Conservation (phyloP, 2,113 vertebrate species). For the Gobius niger region DNA sequence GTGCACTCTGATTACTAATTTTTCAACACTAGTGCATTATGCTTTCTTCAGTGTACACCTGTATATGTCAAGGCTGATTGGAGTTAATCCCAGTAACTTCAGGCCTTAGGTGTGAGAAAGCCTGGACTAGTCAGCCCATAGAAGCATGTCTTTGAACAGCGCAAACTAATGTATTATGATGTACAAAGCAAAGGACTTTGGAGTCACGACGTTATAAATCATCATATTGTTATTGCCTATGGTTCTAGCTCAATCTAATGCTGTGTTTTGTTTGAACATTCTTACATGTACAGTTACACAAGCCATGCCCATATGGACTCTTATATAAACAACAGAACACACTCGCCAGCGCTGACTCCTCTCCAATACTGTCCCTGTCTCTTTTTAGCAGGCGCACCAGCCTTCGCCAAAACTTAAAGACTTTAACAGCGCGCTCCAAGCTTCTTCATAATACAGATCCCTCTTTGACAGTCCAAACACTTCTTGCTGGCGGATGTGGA, state of each 20-base stretch:
- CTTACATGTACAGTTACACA: constrained; percentile 22
- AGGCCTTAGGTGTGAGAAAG: neutral
- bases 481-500: constrained; percentile 46
- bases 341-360: neutral
- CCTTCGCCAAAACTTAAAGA: constrained; percentile 40
- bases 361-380: constrained; percentile 7
- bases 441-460: constrained; percentile 16
- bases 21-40: too few species aligned
- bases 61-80: neutral
- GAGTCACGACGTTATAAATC: neutral
- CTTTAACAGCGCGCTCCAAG: constrained; percentile 44
- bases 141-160: neutral
- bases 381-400: constrained; percentile 34
- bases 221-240: neutral
- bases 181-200: neutral
- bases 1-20: too few species aligned
- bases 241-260: neutral
- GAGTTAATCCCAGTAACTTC: neutral
- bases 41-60: too few species aligned
- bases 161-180: neutral
- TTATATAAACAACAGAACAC: constrained; percentile 1
- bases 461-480: constrained; percentile 53
- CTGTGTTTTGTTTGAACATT: neutral
- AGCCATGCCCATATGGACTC: constrained; percentile 13
- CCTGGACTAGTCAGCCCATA: neutral